A percentile compares a stretch with the other conserved stretches of the same genome.
These are phyloP conservation scores for Epinephelus awoara DNA, from an alignment of 2,797 vertebrate genomes.

Conservation along the genomic window DNA sequence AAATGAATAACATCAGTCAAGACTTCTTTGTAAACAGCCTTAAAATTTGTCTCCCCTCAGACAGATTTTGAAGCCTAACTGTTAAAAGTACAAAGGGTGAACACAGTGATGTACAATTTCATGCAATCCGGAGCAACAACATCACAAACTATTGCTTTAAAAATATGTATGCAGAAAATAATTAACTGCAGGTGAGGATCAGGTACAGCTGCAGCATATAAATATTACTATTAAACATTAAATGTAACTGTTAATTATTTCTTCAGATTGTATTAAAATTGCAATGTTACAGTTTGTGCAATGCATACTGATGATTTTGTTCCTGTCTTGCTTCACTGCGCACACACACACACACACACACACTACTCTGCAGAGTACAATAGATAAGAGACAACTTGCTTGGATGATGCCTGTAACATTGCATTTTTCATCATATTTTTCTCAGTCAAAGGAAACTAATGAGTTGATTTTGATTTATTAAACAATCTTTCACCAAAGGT, in stretches of 20 bases:
- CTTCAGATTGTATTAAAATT: slow-evolving; percentile 34
- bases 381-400: not conserved
- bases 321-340: slow-evolving; percentile 2
- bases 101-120: not conserved
- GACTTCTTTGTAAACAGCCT: slow-evolving; percentile 36
- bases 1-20: slow-evolving; percentile 30
- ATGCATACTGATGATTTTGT: slow-evolving; percentile 30
- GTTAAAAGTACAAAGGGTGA: slow-evolving; percentile 13
- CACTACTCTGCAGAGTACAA: not conserved
- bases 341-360: slow-evolving; percentile 16
- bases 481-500: not conserved
- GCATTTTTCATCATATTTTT: slow-evolving; percentile 8
- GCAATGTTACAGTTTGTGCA: slow-evolving; percentile 14
- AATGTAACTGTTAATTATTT: slow-evolving; percentile 38
- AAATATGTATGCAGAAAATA: not conserved
- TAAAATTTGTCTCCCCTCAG: slow-evolving; percentile 9
- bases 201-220: slow-evolving; percentile 7
- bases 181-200: slow-evolving; percentile 21
- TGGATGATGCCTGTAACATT: not conserved
- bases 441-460: slow-evolving; percentile 5
- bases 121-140: not conserved
- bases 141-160: not conserved
- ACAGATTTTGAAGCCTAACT: slow-evolving; percentile 10
- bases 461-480: slow-evolving; percentile 20
- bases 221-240: slow-evolving; percentile 19